These are phyloP conservation scores for Odontophorus gujanensis DNA, from an alignment of 2,113 vertebrate species.

Conservation along the genomic window DNA sequence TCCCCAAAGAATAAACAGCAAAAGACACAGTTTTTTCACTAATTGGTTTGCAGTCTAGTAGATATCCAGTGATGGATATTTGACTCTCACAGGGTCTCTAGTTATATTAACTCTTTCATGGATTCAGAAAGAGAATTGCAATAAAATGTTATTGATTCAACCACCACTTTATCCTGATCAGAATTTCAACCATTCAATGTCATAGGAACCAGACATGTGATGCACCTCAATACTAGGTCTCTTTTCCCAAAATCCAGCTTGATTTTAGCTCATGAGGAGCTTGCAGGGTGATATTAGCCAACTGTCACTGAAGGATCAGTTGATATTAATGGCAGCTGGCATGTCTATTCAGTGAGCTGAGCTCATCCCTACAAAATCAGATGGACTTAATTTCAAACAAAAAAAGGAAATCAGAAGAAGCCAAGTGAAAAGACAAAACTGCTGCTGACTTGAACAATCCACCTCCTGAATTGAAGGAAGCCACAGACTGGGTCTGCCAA, in stretches of 20 bases:
- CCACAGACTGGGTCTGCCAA: neutral
- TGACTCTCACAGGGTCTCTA: neutral
- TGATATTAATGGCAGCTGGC: conserved; percentile 51
- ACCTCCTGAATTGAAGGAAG: neutral
- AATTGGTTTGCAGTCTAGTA: neutral
- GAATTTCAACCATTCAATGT: neutral
- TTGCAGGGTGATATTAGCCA: conserved; percentile 19
- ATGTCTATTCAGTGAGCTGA: neutral
- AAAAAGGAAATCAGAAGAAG: conserved; percentile 11
- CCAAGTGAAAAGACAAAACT: conserved; percentile 13
- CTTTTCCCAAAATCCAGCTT: neutral
- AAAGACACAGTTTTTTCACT: neutral
- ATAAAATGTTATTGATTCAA: neutral
- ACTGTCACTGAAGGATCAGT: conserved; percentile 31
- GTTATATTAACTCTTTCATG: neutral
- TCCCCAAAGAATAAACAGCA: neutral
- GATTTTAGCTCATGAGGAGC: neutral
- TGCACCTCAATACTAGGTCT: neutral
- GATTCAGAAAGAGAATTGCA: neutral
- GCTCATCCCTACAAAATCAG: conserved; percentile 27
- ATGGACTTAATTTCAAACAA: neutral
- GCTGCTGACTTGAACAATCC: neutral
- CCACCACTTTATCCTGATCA: neutral
- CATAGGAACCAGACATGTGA: accelerated
- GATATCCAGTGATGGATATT: neutral